Percentiles rank a stretch among this genome's conserved stretches.
Conservation (phyloP, 2,888 invertebrate genomes). For the Synergus laeviventris region DNA sequence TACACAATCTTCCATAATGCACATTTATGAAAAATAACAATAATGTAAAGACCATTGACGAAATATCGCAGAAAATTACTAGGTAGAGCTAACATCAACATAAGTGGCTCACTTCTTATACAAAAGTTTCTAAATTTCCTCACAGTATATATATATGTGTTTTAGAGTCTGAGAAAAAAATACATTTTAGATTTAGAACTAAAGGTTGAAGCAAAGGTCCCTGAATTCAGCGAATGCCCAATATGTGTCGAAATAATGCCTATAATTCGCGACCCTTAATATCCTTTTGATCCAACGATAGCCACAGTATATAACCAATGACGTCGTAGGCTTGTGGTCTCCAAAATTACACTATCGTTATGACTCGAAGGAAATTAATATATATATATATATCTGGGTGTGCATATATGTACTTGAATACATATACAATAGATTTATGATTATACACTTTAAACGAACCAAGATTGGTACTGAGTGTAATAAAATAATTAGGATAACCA, state of each 20-base stretch:
- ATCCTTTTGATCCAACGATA: conserved; percentile 57
- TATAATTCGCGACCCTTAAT: conserved; percentile 65
- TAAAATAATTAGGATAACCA: conserved; percentile 74
- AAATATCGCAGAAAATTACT: conserved; percentile 23
- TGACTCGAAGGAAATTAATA: conserved; percentile 48
- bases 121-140: conserved; percentile 7
- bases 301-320: conserved; percentile 57
- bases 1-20: neutral
- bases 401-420: neutral
- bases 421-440: neutral
- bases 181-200: neutral
- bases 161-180: neutral
- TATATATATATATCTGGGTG: neutral
- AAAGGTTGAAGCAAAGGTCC: conserved; percentile 57
- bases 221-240: conserved; percentile 59
- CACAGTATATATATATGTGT: neutral
- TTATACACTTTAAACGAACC: neutral
- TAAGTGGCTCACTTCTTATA: neutral
- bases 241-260: conserved; percentile 59
- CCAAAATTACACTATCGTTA: conserved; percentile 72
- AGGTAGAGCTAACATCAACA: neutral
- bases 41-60: conserved; percentile 7
- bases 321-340: conserved; percentile 66
- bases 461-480: conserved; percentile 56
- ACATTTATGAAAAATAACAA: conserved; percentile 1